Evolutionary conservation across 2,888 invertebrate genomes (phyloP).

Genomic region (Rotaria macrura): DNA sequence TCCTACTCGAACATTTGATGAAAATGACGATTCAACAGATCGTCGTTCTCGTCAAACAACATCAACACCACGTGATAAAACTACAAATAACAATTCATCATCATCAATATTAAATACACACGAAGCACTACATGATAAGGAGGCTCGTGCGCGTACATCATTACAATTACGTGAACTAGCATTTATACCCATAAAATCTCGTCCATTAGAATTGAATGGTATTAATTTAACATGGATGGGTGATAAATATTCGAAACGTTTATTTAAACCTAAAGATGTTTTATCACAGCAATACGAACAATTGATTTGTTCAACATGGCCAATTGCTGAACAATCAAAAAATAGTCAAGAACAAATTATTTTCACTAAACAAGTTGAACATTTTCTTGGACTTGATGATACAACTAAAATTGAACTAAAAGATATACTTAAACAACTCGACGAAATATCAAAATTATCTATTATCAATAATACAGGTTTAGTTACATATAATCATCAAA

Average conservation of each 20-base stretch:
- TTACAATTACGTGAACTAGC: conserved; percentile 22
- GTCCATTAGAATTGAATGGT: conserved; percentile 23
- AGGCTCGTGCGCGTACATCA: conserved; percentile 1
- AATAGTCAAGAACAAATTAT: conserved; percentile 1
- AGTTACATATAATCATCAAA: conserved; percentile 11
- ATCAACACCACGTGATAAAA: neutral
- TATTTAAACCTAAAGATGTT: conserved; percentile 28
- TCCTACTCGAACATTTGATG: neutral
- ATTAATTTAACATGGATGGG: conserved; percentile 26
- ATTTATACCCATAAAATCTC: conserved; percentile 29
- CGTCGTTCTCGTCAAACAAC: neutral
- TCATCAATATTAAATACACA: neutral
- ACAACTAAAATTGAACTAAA: conserved; percentile 21
- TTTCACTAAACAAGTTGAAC: conserved; percentile 28
- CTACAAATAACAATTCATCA: neutral
- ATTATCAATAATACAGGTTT: neutral
- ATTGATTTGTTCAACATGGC: conserved; percentile 1
- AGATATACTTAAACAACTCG: conserved; percentile 28
- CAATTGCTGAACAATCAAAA: conserved; percentile 28
- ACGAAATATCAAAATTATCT: conserved; percentile 24
- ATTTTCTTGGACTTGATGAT: conserved; percentile 30
- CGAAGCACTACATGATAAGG: neutral
- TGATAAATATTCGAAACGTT: conserved; percentile 24
- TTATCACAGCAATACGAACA: conserved; percentile 24
- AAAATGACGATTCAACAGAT: neutral